Evolutionary conservation across 2,888 invertebrate species (phyloP).

Genomic region (Neoaliturus tenellus): DNA sequence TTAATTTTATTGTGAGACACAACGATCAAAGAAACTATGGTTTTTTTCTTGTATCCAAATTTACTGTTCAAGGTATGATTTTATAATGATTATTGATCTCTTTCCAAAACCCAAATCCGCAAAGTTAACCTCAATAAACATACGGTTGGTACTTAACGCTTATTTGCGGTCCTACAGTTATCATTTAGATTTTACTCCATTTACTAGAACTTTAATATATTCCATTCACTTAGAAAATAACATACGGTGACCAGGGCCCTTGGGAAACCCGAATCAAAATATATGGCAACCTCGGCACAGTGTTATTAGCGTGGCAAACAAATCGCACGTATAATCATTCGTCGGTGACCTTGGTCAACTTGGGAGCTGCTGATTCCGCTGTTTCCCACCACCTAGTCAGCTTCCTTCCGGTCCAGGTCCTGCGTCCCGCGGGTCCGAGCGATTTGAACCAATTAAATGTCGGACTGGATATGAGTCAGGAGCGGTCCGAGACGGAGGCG

Average conservation of each 20-base stretch:
- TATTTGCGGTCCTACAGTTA: no score
- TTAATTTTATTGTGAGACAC: no score
- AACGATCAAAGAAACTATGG: no score
- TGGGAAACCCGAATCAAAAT: neutral
- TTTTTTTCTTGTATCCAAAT: no score
- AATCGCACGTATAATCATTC: slow-evolving; percentile 19
- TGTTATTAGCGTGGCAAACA: slow-evolving; percentile 18
- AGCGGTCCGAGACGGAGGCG: neutral
- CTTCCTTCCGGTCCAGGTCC: slow-evolving; percentile 20
- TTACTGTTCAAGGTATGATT: no score
- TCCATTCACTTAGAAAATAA: no score
- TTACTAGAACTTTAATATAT: no score
- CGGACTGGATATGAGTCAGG: slow-evolving; percentile 37
- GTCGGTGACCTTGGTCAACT: slow-evolving; percentile 12
- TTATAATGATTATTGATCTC: no score
- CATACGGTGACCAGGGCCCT: neutral
- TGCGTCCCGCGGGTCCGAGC: slow-evolving; percentile 3
- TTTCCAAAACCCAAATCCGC: no score
- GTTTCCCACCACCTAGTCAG: slow-evolving; percentile 42
- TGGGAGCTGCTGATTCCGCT: slow-evolving; percentile 14
- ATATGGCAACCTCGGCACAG: neutral
- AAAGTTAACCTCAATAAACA: no score
- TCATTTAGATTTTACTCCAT: no score
- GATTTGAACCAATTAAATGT: slow-evolving; percentile 48
- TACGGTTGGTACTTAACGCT: no score